Conservation (phyloP, 2,888 invertebrate species). For the Acanthosepion lycidas region DNA sequence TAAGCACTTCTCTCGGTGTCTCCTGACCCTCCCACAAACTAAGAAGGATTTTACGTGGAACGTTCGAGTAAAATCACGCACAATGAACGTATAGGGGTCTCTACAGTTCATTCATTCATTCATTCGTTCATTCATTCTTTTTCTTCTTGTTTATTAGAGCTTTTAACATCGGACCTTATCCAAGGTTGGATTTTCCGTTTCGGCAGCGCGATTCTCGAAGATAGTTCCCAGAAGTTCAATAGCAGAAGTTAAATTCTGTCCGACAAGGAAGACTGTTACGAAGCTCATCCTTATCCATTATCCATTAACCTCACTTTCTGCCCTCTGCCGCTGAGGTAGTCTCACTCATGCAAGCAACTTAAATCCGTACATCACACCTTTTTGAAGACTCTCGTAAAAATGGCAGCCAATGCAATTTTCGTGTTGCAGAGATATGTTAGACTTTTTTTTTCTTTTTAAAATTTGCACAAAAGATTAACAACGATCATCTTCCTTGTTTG, state of each 20-base stretch:
- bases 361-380: conserved; percentile 6
- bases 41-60: neutral
- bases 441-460: neutral
- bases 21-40: neutral
- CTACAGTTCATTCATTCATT: neutral
- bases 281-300: neutral
- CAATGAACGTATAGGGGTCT: no score
- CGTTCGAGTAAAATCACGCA: neutral
- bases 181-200: neutral
- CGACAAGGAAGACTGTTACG: neutral
- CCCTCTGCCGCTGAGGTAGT: neutral
- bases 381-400: neutral
- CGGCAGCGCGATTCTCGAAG: neutral
- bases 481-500: no score
- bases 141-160: neutral
- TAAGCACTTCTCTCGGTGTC: neutral
- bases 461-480: neutral
- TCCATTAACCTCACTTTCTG: neutral
- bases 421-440: neutral
- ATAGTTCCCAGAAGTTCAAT: neutral
- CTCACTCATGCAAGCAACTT: neutral
- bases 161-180: neutral
- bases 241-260: neutral
- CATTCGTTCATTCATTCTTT: neutral
- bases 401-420: neutral